Base-by-base conservation (phyloP, 2,797 vertebrate genomes). In the Cynopterus sphinx region DNA sequence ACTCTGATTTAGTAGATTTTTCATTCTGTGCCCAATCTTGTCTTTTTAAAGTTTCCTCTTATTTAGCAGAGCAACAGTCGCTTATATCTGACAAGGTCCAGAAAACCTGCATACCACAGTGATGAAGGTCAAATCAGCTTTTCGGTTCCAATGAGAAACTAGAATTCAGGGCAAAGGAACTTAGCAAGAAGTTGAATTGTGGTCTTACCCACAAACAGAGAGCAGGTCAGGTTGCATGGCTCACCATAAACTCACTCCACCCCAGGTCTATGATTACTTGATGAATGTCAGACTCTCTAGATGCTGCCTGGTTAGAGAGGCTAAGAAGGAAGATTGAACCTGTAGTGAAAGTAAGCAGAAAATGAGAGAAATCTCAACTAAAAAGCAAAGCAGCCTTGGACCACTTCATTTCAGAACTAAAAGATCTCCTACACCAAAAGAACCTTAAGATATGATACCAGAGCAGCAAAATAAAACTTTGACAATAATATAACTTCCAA, bases 1-100 rank as follows among this genome's bases (percentile, higher is more conserved):
- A 59, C 67, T 86, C n/a, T 84, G 5, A 53, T 26, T 92, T 81
- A 85, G 57, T 13, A 70, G 70, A 51, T 59, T 84, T 94, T 95
- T 92, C 51, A 90, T 83, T 59, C 55, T 46, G 5, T 91, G 94
- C 17, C 57, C 55, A 96, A 96, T 2, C 75, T 79, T 97, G 75
- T 90, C 79, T 96, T 39, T 71, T 90, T 74, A 51, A 61, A 49
- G 7, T 67, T 92, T 92, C 63, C 53, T 96, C 39, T 57, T 89
- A 16, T 75, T 92, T 77, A 90, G 73, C 41, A 71, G 31, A 90
- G 33, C 6, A 84, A 61, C 61, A 33, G 36, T 43, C 21, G 33
- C 31, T 63, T 28, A 16, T n/a, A 82, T 75, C 26, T 83, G 82
- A 94, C 75, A 97, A 91, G 41, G 87, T 61, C 24, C n/a, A 82